Evolutionary conservation across 30 jellyfish, hydroid and myxozoan genomes (phyloP).

Genomic region (Nemopilema nomurai): DNA sequence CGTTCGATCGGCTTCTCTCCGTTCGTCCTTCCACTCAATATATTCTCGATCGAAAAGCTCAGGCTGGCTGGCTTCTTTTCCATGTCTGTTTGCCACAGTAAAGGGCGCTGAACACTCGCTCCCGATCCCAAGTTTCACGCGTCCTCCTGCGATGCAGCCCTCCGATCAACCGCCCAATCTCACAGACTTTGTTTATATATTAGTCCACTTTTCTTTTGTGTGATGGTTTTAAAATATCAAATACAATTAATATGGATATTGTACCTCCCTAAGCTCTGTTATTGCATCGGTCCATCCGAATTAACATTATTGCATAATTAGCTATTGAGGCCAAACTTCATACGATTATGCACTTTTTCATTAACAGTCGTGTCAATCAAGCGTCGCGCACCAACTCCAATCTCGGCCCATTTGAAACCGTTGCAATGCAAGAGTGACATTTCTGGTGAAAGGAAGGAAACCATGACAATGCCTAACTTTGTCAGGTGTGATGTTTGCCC

Average conservation of each 20-base stretch:
- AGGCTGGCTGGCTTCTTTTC: constrained; percentile 24
- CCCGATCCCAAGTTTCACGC: too few relatives aligned
- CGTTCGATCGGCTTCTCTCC: constrained; percentile 13
- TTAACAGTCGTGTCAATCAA: constrained; percentile 57
- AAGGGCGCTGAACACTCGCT: not conserved
- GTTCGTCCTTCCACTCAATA: constrained; percentile 47
- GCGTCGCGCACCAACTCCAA: constrained; percentile 43
- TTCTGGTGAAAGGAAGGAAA: constrained; percentile 34
- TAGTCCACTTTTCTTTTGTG: constrained; percentile 32
- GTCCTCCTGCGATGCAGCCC: constrained; percentile 34
- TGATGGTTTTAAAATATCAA: constrained; percentile 11
- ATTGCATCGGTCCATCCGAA: constrained; percentile 41
- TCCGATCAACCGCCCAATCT: not conserved
- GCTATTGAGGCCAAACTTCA: constrained; percentile 59
- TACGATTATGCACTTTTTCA: constrained; percentile 44
- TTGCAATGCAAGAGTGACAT: constrained; percentile 44
- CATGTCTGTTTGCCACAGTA: constrained; percentile 2
- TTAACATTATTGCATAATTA: constrained; percentile 51
- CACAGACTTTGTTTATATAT: constrained; percentile 31
- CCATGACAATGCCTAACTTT: constrained; percentile 54
- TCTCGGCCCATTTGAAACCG: constrained; percentile 31
- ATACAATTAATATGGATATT: constrained; percentile 40
- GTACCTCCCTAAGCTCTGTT: constrained; percentile 70
- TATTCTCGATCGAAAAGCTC: constrained; percentile 57
- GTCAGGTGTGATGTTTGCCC: constrained; percentile 79